Conservation (phyloP, 1,140 invertebrate species). For the Nasonia vitripennis region DNA sequence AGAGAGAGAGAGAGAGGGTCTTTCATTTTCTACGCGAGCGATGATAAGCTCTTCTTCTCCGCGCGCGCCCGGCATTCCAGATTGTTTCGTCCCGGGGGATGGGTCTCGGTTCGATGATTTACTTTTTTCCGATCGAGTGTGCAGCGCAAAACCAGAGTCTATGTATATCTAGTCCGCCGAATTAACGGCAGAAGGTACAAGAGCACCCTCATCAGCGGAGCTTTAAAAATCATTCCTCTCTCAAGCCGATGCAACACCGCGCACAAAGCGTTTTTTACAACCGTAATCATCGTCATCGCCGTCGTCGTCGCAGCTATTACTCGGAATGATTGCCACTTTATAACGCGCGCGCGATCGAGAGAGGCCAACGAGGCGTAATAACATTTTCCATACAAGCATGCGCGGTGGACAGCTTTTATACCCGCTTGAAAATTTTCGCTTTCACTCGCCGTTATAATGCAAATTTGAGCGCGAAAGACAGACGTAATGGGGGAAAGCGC, state of each 20-base stretch:
- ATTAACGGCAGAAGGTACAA: background rate
- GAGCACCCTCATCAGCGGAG: background rate
- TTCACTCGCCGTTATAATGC: slow-evolving; percentile 4
- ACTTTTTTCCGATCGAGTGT: too few species aligned
- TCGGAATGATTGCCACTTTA: slow-evolving; percentile 19
- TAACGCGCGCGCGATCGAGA: background rate
- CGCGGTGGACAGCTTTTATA: background rate
- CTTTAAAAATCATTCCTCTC: background rate
- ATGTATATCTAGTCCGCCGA: background rate
- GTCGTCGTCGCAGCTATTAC: background rate
- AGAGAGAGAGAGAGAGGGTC: background rate
- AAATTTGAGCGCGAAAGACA: slow-evolving; percentile 7
- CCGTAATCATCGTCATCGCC: background rate
- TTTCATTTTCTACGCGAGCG: slow-evolving; percentile 43
- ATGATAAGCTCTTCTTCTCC: slow-evolving; percentile 50
- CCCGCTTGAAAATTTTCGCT: background rate
- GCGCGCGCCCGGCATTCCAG: too few species aligned
- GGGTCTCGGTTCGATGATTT: background rate
- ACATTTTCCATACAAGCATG: background rate
- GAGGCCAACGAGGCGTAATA: background rate
- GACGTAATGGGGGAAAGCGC: slow-evolving; percentile 11
- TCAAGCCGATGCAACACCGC: background rate
- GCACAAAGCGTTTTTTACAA: background rate
- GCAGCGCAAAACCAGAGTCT: too few species aligned
- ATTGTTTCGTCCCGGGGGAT: slow-evolving; percentile 21